phyloP scores from a whole-genome alignment of 2,888 invertebrate species.

The Drosophila affinis region DNA sequence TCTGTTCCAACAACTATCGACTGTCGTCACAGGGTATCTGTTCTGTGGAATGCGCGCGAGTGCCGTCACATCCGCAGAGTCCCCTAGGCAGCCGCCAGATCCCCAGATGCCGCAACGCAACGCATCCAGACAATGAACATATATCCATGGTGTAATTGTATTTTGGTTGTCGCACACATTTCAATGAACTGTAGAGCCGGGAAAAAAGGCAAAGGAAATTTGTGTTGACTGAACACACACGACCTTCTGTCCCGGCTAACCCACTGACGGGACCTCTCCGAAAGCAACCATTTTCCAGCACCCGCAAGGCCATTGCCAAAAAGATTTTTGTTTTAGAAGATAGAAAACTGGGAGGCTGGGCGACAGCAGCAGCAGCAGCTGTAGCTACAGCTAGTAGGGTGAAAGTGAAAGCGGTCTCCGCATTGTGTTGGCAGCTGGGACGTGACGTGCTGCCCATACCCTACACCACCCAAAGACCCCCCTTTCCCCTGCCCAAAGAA shows the following conservation, averaged over 20 bases:
- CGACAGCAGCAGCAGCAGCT: conserved; percentile 63
- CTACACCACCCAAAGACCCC: not conserved
- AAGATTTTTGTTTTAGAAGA: conserved; percentile 47
- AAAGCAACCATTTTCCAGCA: conserved; percentile 2
- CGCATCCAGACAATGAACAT: conserved; percentile 54
- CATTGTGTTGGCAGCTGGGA: conserved; percentile 63
- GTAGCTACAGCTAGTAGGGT: conserved; percentile 68
- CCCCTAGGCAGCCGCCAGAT: conserved; percentile 14
- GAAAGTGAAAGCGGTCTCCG: conserved; percentile 68
- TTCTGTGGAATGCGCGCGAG: conserved; percentile 34
- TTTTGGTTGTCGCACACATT: conserved; percentile 60
- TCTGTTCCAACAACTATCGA: conserved; percentile 27
- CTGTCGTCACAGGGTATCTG: conserved; percentile 30
- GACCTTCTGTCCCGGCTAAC: conserved; percentile 19
- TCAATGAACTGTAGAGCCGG: conserved; percentile 62
- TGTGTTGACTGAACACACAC: conserved; percentile 55
- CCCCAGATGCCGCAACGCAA: conserved; percentile 51
- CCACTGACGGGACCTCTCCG: not conserved
- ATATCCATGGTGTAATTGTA: conserved; percentile 68
- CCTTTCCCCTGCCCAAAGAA: conserved; percentile 41
- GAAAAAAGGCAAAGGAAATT: conserved; percentile 23
- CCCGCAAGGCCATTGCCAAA: conserved; percentile 42
- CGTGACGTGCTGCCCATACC: conserved; percentile 47
- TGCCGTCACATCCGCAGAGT: conserved; percentile 1
- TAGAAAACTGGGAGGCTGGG: conserved; percentile 7